Conservation (phyloP, 2,888 invertebrate genomes). For the Heteropelma amictum region DNA sequence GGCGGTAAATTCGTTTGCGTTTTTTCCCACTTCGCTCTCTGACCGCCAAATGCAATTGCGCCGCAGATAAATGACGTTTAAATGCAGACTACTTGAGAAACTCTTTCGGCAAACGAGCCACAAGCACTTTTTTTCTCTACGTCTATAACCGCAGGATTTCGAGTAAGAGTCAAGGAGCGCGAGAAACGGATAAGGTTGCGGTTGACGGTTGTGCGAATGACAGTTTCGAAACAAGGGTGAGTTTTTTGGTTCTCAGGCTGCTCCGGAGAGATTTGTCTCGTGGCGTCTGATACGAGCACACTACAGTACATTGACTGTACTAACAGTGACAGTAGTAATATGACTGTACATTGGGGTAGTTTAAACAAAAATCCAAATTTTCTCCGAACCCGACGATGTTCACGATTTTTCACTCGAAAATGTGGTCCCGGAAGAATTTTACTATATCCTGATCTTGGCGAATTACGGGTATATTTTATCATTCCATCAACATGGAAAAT, state of each 20-base stretch:
- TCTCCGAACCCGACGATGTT: too few species aligned
- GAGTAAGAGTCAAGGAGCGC: constrained; percentile 22
- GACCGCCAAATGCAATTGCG: not conserved
- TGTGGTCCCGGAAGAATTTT: too few species aligned
- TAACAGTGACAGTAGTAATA: too few species aligned
- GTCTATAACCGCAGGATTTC: not conserved
- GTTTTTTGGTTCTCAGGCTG: constrained; percentile 27
- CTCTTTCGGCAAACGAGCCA: constrained; percentile 25
- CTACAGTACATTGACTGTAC: not conserved
- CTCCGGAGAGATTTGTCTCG: constrained; percentile 40
- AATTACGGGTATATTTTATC: too few species aligned
- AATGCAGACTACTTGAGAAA: constrained; percentile 12
- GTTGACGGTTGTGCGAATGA: constrained; percentile 39
- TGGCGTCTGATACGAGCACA: constrained; percentile 5
- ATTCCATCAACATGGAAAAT: too few species aligned
- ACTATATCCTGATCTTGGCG: too few species aligned
- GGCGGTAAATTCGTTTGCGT: constrained; percentile 27
- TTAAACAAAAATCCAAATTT: too few species aligned
- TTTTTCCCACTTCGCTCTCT: not conserved
- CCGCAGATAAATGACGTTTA: constrained; percentile 5
- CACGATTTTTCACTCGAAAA: too few species aligned
- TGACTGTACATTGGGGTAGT: too few species aligned
- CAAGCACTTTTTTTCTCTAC: constrained; percentile 43
- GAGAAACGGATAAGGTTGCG: constrained; percentile 33
- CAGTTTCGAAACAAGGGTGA: constrained; percentile 38